phyloP scores from a whole-genome alignment of 2,888 invertebrate species.

The Aromia moschata region DNA sequence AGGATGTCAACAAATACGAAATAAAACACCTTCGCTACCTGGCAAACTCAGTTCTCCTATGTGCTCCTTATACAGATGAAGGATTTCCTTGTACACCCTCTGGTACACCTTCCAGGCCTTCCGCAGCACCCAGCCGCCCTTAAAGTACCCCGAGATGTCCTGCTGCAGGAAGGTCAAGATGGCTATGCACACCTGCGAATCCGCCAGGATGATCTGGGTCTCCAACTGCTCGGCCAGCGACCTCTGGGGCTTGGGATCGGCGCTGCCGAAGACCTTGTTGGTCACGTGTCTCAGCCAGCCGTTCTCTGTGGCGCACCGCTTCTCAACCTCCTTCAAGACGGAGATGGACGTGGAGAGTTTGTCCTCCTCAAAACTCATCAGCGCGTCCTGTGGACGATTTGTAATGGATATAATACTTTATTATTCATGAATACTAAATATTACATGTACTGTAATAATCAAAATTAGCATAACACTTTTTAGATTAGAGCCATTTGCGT shows the following conservation, averaged over 20 bases:
- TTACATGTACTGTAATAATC: too few relatives aligned
- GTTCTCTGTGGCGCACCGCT: constrained; percentile 65
- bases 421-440: too few relatives aligned
- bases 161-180: constrained; percentile 73
- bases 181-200: constrained; percentile 72
- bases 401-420: too few relatives aligned
- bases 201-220: constrained; percentile 73
- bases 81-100: constrained; percentile 69
- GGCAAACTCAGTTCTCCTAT: constrained; percentile 57
- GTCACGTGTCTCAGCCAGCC: constrained; percentile 69
- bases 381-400: constrained; percentile 70
- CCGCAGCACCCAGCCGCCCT: constrained; percentile 73
- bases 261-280: constrained; percentile 53
- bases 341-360: constrained; percentile 68
- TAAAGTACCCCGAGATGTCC: constrained; percentile 71
- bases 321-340: constrained; percentile 70
- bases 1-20: too few relatives aligned
- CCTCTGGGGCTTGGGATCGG: constrained; percentile 26
- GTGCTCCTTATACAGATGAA: constrained; percentile 65
- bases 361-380: constrained; percentile 76
- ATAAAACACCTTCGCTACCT: too few relatives aligned
- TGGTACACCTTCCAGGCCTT: constrained; percentile 78
- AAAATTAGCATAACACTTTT: too few relatives aligned
- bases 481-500: too few relatives aligned
- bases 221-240: constrained; percentile 66